Conservation (phyloP, 2,888 invertebrate species). For the Drosophila infuscata region DNA sequence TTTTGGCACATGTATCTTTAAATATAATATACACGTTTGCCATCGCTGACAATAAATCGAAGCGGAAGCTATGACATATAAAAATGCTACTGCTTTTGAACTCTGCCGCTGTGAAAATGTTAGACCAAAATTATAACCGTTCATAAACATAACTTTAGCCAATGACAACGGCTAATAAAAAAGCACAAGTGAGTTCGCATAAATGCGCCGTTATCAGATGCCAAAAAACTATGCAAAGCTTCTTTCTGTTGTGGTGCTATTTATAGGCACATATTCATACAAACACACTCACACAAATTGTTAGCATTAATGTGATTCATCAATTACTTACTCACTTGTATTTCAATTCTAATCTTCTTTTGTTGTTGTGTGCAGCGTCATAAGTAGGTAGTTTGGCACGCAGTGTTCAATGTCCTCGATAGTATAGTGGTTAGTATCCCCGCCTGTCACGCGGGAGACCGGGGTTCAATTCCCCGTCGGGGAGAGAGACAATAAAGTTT, state of each 20-base stretch:
- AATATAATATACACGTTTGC: background rate
- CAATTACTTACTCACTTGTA: background rate
- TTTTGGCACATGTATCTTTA: background rate
- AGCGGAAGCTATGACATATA: background rate
- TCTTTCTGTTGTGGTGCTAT: constrained; percentile 2
- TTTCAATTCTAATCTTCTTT: background rate
- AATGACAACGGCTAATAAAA: constrained; percentile 26
- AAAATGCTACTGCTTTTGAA: constrained; percentile 4
- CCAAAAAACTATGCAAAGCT: constrained; percentile 14
- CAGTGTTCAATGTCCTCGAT: constrained; percentile 28
- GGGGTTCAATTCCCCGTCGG: constrained; percentile 74
- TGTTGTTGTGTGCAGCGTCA: background rate
- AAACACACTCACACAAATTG: background rate
- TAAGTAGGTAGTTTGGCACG: background rate
- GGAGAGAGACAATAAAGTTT: constrained; percentile 44
- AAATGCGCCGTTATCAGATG: constrained; percentile 11
- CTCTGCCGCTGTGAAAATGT: constrained; percentile 12
- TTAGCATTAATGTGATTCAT: background rate
- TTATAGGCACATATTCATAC: constrained; percentile 1
- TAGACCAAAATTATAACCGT: constrained; percentile 1
- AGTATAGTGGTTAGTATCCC: constrained; percentile 73
- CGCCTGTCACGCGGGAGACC: constrained; percentile 71
- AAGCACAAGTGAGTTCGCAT: constrained; percentile 7
- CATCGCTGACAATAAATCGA: background rate
- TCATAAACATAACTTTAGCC: constrained; percentile 14